Evolutionary conservation across 2,888 invertebrate genomes (phyloP).

Genomic region (Chromoteleia sp.): DNA sequence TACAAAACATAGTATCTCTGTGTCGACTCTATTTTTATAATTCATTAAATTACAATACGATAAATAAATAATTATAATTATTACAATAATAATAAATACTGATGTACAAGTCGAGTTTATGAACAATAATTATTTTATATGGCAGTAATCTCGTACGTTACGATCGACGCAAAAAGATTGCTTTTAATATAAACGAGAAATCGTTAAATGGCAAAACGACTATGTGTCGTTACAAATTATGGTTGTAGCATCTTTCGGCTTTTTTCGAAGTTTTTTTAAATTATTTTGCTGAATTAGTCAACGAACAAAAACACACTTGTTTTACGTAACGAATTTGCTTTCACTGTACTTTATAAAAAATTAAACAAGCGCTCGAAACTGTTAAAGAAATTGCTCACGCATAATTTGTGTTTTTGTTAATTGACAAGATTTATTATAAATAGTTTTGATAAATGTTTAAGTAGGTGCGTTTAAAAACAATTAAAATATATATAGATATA

Average conservation of each 20-base stretch:
- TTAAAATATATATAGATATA: no score
- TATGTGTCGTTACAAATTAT: conserved; percentile 65
- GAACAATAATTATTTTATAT: conserved; percentile 74
- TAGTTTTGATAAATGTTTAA: conserved; percentile 28
- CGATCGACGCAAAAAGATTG: conserved; percentile 57
- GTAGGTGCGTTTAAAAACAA: no score
- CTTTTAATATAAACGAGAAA: conserved; percentile 38
- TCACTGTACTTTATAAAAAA: no score
- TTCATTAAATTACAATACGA: conserved; percentile 76
- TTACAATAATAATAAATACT: conserved; percentile 80
- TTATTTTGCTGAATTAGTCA: conserved; percentile 73
- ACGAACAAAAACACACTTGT: conserved; percentile 50
- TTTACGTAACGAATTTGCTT: no score
- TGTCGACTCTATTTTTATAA: conserved; percentile 65
- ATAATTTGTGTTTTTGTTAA: conserved; percentile 45
- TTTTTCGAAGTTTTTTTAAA: conserved; percentile 79
- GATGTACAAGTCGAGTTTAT: conserved; percentile 81
- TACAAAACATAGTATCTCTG: conserved; percentile 79
- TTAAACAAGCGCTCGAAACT: no score
- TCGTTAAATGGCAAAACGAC: conserved; percentile 60
- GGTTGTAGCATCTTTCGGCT: conserved; percentile 83
- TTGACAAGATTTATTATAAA: conserved; percentile 30
- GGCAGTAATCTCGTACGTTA: conserved; percentile 80
- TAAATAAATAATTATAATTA: conserved; percentile 79
- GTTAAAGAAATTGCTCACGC: not conserved